phyloP scores from a whole-genome alignment of 2,113 vertebrate genomes.

The Labrus mixtus region DNA sequence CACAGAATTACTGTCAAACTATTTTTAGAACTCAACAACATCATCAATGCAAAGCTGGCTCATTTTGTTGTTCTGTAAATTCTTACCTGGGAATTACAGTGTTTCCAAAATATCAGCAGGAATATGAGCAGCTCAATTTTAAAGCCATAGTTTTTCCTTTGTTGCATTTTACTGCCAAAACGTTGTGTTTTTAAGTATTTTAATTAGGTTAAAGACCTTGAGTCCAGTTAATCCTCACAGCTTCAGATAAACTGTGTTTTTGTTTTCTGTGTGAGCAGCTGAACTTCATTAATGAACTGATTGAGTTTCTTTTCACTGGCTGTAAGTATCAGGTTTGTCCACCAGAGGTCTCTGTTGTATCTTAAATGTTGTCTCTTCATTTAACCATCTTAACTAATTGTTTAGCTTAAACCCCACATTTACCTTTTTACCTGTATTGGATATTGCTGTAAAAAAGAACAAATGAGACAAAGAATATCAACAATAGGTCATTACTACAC shows the following conservation, averaged over 20 bases:
- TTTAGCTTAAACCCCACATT: too few relatives aligned
- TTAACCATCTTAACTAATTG: too few relatives aligned
- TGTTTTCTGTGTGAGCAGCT: constrained; percentile 50
- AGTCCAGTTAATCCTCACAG: neutral
- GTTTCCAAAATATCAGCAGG: constrained; percentile 39
- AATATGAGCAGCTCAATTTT: constrained; percentile 16
- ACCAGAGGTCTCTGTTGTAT: constrained; percentile 33
- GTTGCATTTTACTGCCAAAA: constrained; percentile 47
- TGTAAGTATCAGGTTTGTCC: neutral
- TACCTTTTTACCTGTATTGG: too few relatives aligned
- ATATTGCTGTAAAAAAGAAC: too few relatives aligned
- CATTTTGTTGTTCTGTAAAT: too few relatives aligned
- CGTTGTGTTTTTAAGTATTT: neutral
- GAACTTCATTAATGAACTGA: constrained; percentile 59
- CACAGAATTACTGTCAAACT: neutral
- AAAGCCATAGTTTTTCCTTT: neutral
- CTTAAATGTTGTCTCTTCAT: too few relatives aligned
- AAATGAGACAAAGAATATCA: too few relatives aligned
- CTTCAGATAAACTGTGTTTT: constrained; percentile 19
- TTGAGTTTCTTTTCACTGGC: constrained; percentile 26
- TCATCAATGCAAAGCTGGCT: too few relatives aligned
- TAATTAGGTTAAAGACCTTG: neutral
- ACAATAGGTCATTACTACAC: too few relatives aligned
- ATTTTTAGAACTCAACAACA: too few relatives aligned
- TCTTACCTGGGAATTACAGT: constrained; percentile 53